Base-by-base conservation (phyloP, 2,113 vertebrate genomes). In the Ranitomeya variabilis region DNA sequence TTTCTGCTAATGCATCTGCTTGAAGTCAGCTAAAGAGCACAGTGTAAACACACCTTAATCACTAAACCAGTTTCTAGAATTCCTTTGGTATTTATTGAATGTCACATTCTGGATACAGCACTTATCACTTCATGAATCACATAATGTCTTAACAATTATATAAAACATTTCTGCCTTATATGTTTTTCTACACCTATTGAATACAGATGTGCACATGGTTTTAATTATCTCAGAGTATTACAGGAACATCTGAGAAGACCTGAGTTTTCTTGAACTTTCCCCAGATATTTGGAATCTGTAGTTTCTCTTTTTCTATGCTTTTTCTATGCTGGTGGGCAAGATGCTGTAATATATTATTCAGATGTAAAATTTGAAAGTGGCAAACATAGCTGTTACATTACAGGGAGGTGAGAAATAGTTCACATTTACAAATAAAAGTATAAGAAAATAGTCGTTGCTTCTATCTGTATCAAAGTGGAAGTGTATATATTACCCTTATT, bases 121-220 rank as follows among this genome's bases (percentile, higher is more conserved):
- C 86, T 87, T 87, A 80, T 31, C 86, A 87, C 86, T 87, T 87
- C 86, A 87, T 87, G 86, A 87, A 87, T 87, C 86, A 80, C 59
- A 87, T 69, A 80, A 54, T 80, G 45, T 51, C 74, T 79, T 62
- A 87, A 79, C 62, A 87, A 67, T 80, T 80, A 87, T 69, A 69
- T 80, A 55, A 80, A 87, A 54, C 77, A 26, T 87, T 87, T 80
- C 86, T 87, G 19, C 19, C 59, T 86, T 52, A 55, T 52, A 78
- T 78, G 59, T 86, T 51, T 51, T 86, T 79, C 73, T 66, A 78
- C 74, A 21, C 76, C 59, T 79, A 86, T 86, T 86, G 57, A 86
- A 78, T 64, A 55, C 71, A 78, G 85, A 86, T 78, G 71, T 78
- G 85, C 77, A n/a, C 6, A 64, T 86, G 85, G 52, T 66, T 85